Base-by-base conservation (phyloP, 2,888 invertebrate species). In the Drosophila mercatorum region DNA sequence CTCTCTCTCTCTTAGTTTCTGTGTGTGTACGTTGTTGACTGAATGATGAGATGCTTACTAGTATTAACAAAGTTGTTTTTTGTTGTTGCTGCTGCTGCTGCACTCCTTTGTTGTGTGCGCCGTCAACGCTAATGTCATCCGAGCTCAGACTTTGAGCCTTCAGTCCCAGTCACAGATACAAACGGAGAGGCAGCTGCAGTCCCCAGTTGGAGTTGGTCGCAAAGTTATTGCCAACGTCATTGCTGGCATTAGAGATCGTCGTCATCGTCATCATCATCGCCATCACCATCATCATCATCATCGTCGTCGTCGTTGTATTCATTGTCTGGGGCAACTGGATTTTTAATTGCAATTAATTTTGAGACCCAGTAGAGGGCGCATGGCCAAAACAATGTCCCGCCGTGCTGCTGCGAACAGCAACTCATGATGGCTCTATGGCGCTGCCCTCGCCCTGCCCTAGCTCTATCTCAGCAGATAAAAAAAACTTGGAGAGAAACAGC, bases 111-210 rank as follows among this genome's bases (percentile, higher is more conserved):
- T 68, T 68, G 64, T 61, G 58, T 70, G 65, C 72, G 62, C 83
- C 76, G 90, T 86, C 90, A 89, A 76, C 82, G 75, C 78, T 79
- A 79, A 84, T 90, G 82, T 77, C 78, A 83, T 81, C 75, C 59
- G 59, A 73, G 69, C 76, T 74, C 68, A 75, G 66, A 77, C 79
- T 78, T 72, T 67, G 75, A 68, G 69, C 61, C 60, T 56, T 52
- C 60, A 57, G 41, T 44, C 14, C 26, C 68, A 74, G 51, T 56
- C 40, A 44, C 60, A 51, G 11, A 51, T 46, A 36, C 61, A 67
- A 26, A 40, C 49, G 12, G 41, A n/a, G 55, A 28, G 55, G 41
- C 65, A 66, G 47, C 38, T 44, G 14, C 75, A 78, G 56, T 75
- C 22, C 56, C 57, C 17, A 63, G 22, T 46, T 49, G 51, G 26